Evolutionary conservation across 2,113 vertebrate genomes (phyloP).

Genomic region (Myotis davidii): DNA sequence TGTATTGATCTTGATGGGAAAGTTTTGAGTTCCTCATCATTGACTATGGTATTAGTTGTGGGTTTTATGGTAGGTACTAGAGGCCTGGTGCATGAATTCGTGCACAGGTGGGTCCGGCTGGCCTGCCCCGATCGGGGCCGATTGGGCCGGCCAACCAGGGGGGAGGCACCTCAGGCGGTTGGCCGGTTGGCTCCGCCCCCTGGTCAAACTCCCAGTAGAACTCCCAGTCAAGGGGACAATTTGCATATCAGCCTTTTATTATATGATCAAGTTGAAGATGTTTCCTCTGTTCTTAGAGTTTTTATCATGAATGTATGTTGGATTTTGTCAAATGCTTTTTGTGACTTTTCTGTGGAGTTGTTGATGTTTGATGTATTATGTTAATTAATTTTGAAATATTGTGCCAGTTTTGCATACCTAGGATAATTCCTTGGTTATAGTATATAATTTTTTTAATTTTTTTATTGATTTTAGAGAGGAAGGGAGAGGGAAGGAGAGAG

Average conservation of each 20-base stretch:
- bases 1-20: not conserved
- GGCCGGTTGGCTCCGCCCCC: no score
- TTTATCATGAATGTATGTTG: not conserved
- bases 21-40: not conserved
- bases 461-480: no score
- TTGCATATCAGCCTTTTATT: no score
- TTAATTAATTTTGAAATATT: not conserved
- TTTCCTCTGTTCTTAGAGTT: not conserved
- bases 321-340: not conserved
- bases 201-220: no score
- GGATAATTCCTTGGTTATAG: not conserved
- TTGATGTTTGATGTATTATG: not conserved
- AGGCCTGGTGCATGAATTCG: no score
- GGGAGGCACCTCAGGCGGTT: no score
- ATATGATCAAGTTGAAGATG: not conserved
- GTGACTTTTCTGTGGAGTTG: not conserved
- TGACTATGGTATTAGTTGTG: not conserved
- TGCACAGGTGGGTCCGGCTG: no score
- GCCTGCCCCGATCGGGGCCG: no score
- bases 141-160: no score
- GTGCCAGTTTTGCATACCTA: not conserved
- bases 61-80: not conserved
- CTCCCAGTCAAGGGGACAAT: no score
- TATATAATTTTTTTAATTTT: not conserved
- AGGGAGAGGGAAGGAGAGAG: no score